Base-by-base conservation (phyloP, 2,113 vertebrate genomes). In the Sinocyclocheilus anophthalmus region DNA sequence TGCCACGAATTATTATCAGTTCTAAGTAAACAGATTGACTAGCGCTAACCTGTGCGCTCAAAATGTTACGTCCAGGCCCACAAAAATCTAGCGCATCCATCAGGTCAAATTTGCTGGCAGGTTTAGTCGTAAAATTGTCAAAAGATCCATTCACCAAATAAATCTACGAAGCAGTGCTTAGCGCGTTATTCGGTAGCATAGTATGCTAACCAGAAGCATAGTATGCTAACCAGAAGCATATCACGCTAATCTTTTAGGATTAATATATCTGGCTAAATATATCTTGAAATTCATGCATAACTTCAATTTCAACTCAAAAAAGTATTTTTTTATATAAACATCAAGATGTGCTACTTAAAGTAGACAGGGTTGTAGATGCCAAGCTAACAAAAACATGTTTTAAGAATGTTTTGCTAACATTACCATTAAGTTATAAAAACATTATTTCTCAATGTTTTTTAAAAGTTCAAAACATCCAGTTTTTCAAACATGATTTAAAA, bases 101-200 rank as follows among this genome's bases (percentile, higher is more conserved):
- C 67, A 73, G 81, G 81, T 73, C 3, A 22, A 73, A 30, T 72
- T 20, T 57, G 48, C 48, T 73, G 65, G 67, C 81, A 83, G 81
- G 48, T 73, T 69, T 22, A 59, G 50, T 39, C 2, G 13, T 83
- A 83, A 73, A 83, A 33, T 50, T 73, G 67, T 59, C 81, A 20
- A 20, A 83, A 83, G 50, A 83, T 73, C 81, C 67, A 53, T 50
- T 83, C 45, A 22, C 24, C 45, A 53, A 73, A 83, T 59, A 59
- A 42, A 83, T 83, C 7, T 73, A 73, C 13, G 4, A 67, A 73
- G 61, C 22, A 0, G 11, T 13, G 6, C 65, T 22, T 14, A 65
- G 9, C 9, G 1, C 1, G 0, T 18, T 13, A 50, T 67, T 45
- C 12, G 0, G 5, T 82, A 70, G 26, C 24, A 65, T 55, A 53